Conservation (phyloP, 2,797 vertebrate genomes). For the Nannoperca australis region DNA sequence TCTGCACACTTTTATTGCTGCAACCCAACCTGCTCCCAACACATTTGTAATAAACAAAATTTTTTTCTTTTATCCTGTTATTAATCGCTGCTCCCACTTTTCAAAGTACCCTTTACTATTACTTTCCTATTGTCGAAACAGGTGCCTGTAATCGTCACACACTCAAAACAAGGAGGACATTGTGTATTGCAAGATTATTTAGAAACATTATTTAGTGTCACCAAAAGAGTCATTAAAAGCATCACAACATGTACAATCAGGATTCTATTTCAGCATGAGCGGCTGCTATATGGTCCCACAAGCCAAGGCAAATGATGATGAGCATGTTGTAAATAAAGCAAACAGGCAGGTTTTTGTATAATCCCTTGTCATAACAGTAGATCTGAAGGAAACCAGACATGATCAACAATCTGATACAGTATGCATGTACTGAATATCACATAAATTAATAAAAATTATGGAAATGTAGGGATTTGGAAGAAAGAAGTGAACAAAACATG, state of each 20-base stretch:
- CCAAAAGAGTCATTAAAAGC: conserved; percentile 65
- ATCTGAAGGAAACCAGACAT: conserved; percentile 35
- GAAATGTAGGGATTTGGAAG: conserved; percentile 5
- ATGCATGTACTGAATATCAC: conserved; percentile 15
- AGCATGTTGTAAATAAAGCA: conserved; percentile 40
- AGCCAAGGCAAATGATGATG: conserved; percentile 48
- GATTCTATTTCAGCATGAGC: conserved; percentile 42
- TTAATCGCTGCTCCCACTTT: background rate
- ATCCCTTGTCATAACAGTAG: conserved; percentile 14
- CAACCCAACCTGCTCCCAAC: background rate
- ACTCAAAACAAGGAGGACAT: conserved; percentile 14
- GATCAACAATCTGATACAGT: conserved; percentile 24
- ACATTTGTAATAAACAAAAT: background rate
- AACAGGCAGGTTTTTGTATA: conserved; percentile 22
- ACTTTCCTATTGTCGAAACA: background rate
- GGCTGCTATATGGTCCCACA: conserved; percentile 36
- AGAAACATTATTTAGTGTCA: conserved; percentile 60
- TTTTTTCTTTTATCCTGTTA: background rate
- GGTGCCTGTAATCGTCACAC: background rate
- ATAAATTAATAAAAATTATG: conserved; percentile 8
- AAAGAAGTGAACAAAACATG: conserved; percentile 8
- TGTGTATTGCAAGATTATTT: conserved; percentile 38
- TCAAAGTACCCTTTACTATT: background rate
- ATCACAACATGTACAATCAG: conserved; percentile 60
- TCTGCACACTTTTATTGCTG: background rate